Evolutionary conservation across 2,888 invertebrate genomes (phyloP).

Genomic region (Xanthostigma xanthostigma): DNA sequence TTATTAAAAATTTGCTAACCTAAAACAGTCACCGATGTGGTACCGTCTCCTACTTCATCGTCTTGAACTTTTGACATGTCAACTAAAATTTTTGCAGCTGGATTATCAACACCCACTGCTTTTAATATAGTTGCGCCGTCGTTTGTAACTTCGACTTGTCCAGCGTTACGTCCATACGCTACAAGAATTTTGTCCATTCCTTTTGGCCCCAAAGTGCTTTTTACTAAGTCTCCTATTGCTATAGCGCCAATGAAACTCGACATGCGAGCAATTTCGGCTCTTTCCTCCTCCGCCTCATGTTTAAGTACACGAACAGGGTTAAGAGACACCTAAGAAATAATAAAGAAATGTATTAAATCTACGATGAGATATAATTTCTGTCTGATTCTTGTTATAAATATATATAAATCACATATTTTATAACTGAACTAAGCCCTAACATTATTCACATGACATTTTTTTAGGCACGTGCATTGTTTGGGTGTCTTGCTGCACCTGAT

Average conservation of each 20-base stretch:
- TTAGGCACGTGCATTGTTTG: too few species aligned
- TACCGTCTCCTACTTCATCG: slow-evolving; percentile 99
- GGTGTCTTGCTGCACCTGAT: too few species aligned
- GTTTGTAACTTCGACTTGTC: slow-evolving; percentile 90
- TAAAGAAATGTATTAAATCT: too few species aligned
- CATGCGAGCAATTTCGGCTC: slow-evolving; percentile 90
- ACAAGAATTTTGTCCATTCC: slow-evolving; percentile 94
- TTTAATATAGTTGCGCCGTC: slow-evolving; percentile 98
- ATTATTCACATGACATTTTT: too few species aligned
- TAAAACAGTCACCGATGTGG: slow-evolving; percentile 94
- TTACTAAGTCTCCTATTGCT: slow-evolving; percentile 95
- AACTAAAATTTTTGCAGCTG: slow-evolving; percentile 97
- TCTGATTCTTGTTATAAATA: too few species aligned
- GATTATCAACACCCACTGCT: slow-evolving; percentile 93
- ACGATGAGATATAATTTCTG: too few species aligned
- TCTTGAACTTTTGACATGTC: slow-evolving; percentile 98
- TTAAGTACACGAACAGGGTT: slow-evolving; percentile 91
- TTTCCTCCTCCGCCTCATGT: slow-evolving; percentile 95
- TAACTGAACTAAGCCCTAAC: too few species aligned
- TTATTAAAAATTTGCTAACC: slow-evolving; percentile 29
- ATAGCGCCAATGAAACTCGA: slow-evolving; percentile 98
- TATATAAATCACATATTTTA: too few species aligned
- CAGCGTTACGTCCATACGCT: slow-evolving; percentile 62
- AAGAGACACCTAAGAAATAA: slow-evolving; percentile 51
- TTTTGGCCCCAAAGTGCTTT: slow-evolving; percentile 96